Evolutionary conservation across 2,888 invertebrate species (phyloP), one percentile per base, ranked within the genome.

Genomic region (Hydriomena furcata): DNA sequence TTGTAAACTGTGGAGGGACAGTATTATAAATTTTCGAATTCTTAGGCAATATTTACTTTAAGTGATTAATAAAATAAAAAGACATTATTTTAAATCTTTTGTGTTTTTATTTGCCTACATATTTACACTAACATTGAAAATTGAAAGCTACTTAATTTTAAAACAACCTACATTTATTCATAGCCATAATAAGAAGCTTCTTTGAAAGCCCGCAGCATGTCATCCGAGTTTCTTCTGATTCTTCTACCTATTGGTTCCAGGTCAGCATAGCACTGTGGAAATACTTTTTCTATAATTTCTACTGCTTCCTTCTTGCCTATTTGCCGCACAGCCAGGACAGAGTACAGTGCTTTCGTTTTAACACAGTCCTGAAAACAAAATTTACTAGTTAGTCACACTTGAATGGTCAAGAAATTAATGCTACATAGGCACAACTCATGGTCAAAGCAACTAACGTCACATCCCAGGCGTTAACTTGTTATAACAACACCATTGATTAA

Each of bases 221-320:
- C 97, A 0, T 91, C 82, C 0, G 96, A 96, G 73, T 95, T 95
- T 50, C 95, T 91, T 59, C 94, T 91, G 55, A 95, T 89, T 55
- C 96, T 85, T 60, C 96, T 88, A 0, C 98, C 98, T 37, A 98
- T 92, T 0, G 99, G 99, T 75, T 99, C 99, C 63, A 98, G 88
- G 80, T 99, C 98, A 11, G 93, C 93, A 72, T 98, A 98, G 79
- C 99, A 99, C 76, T 94, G 95, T 0, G 94, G 92, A 82, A 99
- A 99, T 0, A 98, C 98, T 69, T 94, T 92, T 61, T 98, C 95
- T 13, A 99, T 95, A 0, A 95, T 93, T 20, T 92, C 92, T 8
- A 92, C 84, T 0, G 97, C 98, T 74, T 96, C 94, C 37, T 91
- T 88, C 51, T 91, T 86, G 0, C 92, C 89, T 10, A 98, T 93